These are phyloP conservation scores for Forbesichthys papilliferus DNA, from an alignment of 2,113 vertebrate genomes.

Conservation along the genomic window DNA sequence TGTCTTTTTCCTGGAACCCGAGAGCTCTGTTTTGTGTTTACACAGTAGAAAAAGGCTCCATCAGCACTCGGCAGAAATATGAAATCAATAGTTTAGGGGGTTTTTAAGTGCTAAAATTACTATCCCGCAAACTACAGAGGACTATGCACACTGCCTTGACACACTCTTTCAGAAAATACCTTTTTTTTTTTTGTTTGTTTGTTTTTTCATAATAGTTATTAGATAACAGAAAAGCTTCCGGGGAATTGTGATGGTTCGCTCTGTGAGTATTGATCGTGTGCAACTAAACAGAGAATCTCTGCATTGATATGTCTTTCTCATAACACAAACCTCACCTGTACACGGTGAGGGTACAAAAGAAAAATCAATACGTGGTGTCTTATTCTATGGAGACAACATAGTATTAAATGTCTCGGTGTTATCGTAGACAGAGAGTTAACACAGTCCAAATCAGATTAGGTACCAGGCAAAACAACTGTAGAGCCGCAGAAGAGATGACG, in stretches of 20 bases:
- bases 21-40: constrained; percentile 45
- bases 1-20: constrained; percentile 7
- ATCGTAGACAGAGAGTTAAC: constrained; percentile 21
- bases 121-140: constrained; percentile 37
- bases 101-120: constrained; percentile 44
- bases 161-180: constrained; percentile 21
- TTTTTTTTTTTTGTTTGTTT: constrained; percentile 10
- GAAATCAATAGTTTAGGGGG: constrained; percentile 52
- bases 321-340: constrained; percentile 41
- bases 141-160: neutral
- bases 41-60: constrained; percentile 31
- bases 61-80: constrained; percentile 40
- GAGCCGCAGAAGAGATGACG: no score
- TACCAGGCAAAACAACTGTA: no score
- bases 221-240: constrained; percentile 42
- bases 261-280: constrained; percentile 56
- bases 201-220: constrained; percentile 21
- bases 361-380: constrained; percentile 63
- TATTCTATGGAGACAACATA: constrained; percentile 42
- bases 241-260: constrained; percentile 50
- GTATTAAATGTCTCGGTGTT: constrained; percentile 50
- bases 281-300: constrained; percentile 51
- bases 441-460: constrained; percentile 40
- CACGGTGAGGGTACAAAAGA: constrained; percentile 6
- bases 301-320: constrained; percentile 48